phyloP scores from a whole-genome alignment of 2,113 vertebrate genomes.

The Onychostruthus taczanowskii region DNA sequence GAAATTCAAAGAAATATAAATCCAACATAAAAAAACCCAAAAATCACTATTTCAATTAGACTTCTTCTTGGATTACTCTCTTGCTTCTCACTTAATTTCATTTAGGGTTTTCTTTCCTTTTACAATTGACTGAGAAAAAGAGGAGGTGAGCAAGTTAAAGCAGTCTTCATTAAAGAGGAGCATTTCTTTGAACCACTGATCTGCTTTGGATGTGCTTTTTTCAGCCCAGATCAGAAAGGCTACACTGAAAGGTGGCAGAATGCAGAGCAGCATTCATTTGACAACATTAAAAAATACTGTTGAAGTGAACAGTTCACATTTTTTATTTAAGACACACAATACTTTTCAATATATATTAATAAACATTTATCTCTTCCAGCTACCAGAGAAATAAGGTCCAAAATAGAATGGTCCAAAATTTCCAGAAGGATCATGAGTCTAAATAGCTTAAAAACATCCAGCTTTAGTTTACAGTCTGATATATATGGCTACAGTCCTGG shows the following conservation, averaged over 20 bases:
- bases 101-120: not conserved
- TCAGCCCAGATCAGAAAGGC: not conserved
- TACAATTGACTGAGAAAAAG: not conserved
- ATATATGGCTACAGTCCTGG: not conserved
- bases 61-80: not conserved
- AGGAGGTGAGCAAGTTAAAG: not conserved
- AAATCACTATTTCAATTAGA: not conserved
- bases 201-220: not conserved
- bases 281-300: not conserved
- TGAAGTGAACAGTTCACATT: not conserved
- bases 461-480: not conserved
- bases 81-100: not conserved
- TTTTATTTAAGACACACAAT: not conserved
- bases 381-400: not conserved
- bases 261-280: not conserved
- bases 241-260: not conserved
- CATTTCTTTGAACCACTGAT: not conserved
- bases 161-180: not conserved
- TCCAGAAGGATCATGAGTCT: not conserved
- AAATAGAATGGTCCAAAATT: not conserved
- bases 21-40: rapidly evolving
- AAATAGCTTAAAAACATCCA: not conserved
- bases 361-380: not conserved
- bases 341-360: not conserved
- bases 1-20: not conserved